Base-by-base conservation (phyloP, 2,888 invertebrate genomes). In the Drosophila anomelani region DNA sequence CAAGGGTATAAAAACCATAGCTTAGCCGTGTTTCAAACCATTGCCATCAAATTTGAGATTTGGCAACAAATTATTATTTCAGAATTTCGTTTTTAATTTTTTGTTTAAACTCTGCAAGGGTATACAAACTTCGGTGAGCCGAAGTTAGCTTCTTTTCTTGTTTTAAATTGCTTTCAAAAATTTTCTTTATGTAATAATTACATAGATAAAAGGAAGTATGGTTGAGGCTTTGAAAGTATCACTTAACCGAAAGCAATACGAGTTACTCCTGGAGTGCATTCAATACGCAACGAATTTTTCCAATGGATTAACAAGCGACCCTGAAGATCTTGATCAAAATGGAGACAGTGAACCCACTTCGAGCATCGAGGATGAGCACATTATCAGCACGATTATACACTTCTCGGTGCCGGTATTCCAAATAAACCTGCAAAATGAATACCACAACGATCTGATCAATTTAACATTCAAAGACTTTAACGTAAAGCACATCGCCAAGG, bases 211-310 rank as follows among this genome's bases (percentile, higher is more conserved):
- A 63, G 98, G 98, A 32, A 94, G 94, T 78, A 96, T 98, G 17
- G 95, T 97, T 43, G 96, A 96, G 57, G 96, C 96, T 0, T 93
- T 98, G 59, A 97, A 97, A 92, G 95, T 98, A 39, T 97, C 97
- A 0, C 93, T 98, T 54, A 96, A 96, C 0, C 95, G 97, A 56
- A 95, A 95, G 60, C 98, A 98, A 91, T 98, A 98, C 92, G 97
- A 97, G 91, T 98, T 98, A 92, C 93, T 98, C 49, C 93, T 98
- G 73, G 96, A 97, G 84, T 96, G 97, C 32, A 89, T 94, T 67
- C 87, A 88, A 55, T 92, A 92, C 74, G 89, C 92, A 0, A 88
- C 81, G 1, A 88, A 86, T 36, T 82, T 88, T 49, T 82, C 88
- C 4, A 62, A 77, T 43, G 76, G 60, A 20, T 44, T 57, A 29